Evolutionary conservation across 1,140 invertebrate genomes (phyloP).

Genomic region (Macrobrachium rosenbergii): DNA sequence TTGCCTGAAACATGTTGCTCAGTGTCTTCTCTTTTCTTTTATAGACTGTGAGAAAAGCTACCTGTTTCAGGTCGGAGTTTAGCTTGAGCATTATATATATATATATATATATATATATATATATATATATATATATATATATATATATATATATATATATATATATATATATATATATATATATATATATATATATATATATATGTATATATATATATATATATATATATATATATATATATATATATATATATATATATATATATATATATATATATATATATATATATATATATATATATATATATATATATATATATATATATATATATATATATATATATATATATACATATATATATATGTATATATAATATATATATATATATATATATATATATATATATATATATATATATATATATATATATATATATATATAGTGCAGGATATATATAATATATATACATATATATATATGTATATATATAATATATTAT

Average conservation of each 20-base stretch:
- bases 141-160: constrained; percentile 14
- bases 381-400: constrained; percentile 13
- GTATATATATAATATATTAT: no score
- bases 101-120: constrained; percentile 4
- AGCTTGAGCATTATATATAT: background rate
- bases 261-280: background rate
- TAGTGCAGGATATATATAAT: no score
- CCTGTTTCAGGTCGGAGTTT: no score
- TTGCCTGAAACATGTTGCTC: no score
- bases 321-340: background rate
- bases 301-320: background rate
- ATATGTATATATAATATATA: constrained; percentile 10
- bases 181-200: constrained; percentile 16
- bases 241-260: background rate
- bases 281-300: background rate
- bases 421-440: no score
- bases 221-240: constrained; percentile 10
- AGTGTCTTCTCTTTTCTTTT: no score
- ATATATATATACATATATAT: background rate
- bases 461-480: no score
- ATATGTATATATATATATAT: background rate
- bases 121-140: constrained; percentile 17
- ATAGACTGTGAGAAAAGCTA: no score
- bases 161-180: background rate
- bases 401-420: background rate